A percentile compares a stretch with the other conserved stretches of the same genome.
Evolutionary conservation across 2,888 invertebrate species (phyloP).

Genomic region (Arctia plantaginis): DNA sequence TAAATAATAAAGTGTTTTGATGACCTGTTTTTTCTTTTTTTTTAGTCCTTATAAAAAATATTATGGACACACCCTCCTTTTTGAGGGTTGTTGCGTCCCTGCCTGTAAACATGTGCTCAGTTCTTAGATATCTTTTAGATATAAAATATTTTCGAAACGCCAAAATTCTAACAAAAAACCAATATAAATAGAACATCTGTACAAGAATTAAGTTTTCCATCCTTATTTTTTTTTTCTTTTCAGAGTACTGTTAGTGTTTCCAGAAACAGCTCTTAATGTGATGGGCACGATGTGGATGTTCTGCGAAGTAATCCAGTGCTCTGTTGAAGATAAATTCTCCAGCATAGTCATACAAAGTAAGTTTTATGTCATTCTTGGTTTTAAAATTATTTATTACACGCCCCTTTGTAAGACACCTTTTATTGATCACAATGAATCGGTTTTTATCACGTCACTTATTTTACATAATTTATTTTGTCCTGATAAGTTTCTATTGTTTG

Average conservation of each 20-base stretch:
- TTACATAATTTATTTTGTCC: constrained; percentile 27
- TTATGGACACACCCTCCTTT: too few relatives aligned
- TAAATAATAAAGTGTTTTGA: too few relatives aligned
- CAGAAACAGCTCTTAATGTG: constrained; percentile 92
- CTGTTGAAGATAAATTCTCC: constrained; percentile 89
- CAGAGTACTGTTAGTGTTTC: constrained; percentile 91
- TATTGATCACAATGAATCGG: constrained; percentile 11
- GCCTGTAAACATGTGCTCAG: not conserved
- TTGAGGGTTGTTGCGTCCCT: too few relatives aligned
- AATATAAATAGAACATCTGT: not conserved
- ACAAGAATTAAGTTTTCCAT: not conserved
- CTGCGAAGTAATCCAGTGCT: constrained; percentile 89
- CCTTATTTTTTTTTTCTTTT: constrained; percentile 48
- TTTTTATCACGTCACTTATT: constrained; percentile 20
- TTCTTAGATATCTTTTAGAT: not conserved
- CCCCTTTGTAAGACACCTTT: constrained; percentile 27
- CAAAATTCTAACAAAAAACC: not conserved
- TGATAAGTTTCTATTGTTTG: not conserved
- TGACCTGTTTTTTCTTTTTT: too few relatives aligned
- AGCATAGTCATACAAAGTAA: constrained; percentile 91
- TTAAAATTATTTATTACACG: constrained; percentile 32
- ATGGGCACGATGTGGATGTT: constrained; percentile 94
- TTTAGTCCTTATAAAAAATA: too few relatives aligned
- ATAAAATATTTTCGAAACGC: not conserved
- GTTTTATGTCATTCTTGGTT: constrained; percentile 43